A percentile compares a stretch with the other conserved stretches of the same genome.
These are phyloP conservation scores for Neuroterus valhalla DNA, from an alignment of 1,140 invertebrate genomes.

Conservation along the genomic window DNA sequence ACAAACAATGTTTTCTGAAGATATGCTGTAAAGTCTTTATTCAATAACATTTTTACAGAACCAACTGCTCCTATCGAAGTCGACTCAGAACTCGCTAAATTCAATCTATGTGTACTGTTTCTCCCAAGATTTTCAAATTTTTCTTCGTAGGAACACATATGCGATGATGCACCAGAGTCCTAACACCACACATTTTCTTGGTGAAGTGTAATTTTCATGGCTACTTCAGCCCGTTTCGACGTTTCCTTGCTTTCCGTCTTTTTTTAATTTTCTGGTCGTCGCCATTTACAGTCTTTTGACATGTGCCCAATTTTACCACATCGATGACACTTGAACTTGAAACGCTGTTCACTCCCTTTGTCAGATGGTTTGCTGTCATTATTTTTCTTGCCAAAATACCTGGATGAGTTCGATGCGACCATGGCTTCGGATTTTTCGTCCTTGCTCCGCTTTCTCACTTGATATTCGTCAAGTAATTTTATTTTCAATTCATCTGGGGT, in stretches of 20 bases:
- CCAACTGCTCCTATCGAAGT: background rate
- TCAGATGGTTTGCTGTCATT: background rate
- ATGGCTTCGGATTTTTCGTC: background rate
- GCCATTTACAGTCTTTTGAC: background rate
- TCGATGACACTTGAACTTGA: background rate
- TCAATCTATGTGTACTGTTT: background rate
- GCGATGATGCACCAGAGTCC: slow-evolving; percentile 9
- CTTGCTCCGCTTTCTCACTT: background rate
- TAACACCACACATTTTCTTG: background rate
- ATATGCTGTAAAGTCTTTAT: background rate
- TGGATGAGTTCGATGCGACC: background rate
- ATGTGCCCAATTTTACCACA: background rate
- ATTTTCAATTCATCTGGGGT: too few relatives aligned
- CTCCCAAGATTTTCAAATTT: background rate
- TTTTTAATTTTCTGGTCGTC: background rate
- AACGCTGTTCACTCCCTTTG: background rate
- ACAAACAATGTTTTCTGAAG: slow-evolving; percentile 1
- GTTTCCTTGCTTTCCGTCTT: background rate
- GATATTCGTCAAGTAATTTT: too few relatives aligned
- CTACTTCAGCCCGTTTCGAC: background rate
- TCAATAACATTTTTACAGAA: background rate
- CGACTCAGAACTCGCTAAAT: slow-evolving; percentile 6
- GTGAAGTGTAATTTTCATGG: background rate
- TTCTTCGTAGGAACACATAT: slow-evolving; percentile 1
- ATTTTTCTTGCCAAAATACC: background rate